Evolutionary conservation across 2,113 vertebrate genomes (phyloP), one percentile per base, ranked within the genome.

Genomic region (Eubucco bourcierii): DNA sequence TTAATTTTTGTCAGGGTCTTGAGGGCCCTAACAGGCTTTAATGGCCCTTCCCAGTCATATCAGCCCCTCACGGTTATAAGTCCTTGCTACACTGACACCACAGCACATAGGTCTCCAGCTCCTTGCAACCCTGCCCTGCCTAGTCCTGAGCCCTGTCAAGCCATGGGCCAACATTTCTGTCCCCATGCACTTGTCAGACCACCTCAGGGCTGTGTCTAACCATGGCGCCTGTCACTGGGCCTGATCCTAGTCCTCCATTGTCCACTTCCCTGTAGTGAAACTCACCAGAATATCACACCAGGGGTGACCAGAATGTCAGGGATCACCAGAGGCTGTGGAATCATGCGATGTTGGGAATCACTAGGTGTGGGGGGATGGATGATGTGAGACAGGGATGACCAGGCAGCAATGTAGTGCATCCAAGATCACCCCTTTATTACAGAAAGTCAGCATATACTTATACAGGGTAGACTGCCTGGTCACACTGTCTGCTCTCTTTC

Each of bases 121-220:
- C 8, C 8, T 17, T 33, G 18, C 7, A 67, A 37, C 8, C 4
- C 25, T 66, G 5, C 10, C 56, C 31, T 52, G 31, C 13, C 15
- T 1, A 4, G 25, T 19, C 20, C 27, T 0, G 7, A 20, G 13
- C 4, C 15, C 23, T 1, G 1, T 27, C 34, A 76, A n/a, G 7
- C 27, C 0, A 0, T 12, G 2, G 6, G 33, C 15, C 33, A 47
- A 25, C 19, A 31, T 29, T 20, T 12, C 46, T 11, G 0, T 53
- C 16, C 50, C 19, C 8, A 12, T 29, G 10, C 1, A 10, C 9
- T 53, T 73, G 2, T 15, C 50, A 28, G 41, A 19, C 8, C 14
- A 16, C 2, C 21, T 52, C 14, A 10, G 14, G 3, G 5, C 21
- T n/a, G 4, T 60, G 29, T 44, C 58, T 64, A 31, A 72, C 25